Conservation (phyloP, 2,113 vertebrate genomes). For the Morone chrysops region DNA sequence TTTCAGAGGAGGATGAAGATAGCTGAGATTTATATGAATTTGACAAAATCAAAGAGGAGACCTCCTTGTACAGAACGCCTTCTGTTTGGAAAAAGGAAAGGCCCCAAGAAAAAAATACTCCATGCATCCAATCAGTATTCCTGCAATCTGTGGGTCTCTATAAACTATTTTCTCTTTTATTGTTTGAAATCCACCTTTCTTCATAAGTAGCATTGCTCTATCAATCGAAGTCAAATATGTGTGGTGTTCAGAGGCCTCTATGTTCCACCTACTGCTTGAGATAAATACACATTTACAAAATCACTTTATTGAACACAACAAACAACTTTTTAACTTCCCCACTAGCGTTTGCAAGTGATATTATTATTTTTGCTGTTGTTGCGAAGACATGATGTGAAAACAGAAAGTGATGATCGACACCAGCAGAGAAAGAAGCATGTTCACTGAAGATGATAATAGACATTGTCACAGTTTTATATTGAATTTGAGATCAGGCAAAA, state of each 20-base stretch:
- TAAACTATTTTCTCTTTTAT: neutral
- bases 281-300: slow-evolving; percentile 1
- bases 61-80: too few species aligned
- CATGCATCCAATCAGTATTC: neutral
- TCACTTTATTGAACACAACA: neutral
- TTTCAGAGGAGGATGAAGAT: neutral
- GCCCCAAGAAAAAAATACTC: too few species aligned
- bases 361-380: too few species aligned
- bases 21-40: neutral
- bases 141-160: neutral
- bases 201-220: neutral
- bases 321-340: too few species aligned
- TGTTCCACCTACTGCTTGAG: neutral
- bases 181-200: neutral
- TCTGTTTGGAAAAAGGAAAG: neutral
- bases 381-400: too few species aligned
- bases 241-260: neutral
- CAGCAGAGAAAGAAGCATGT: too few species aligned
- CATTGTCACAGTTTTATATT: too few species aligned
- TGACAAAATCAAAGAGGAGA: neutral
- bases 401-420: too few species aligned
- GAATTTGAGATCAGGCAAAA: too few species aligned
- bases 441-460: too few species aligned
- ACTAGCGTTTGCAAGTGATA: too few species aligned
- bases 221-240: neutral